A percentile compares a stretch with the other conserved stretches of the same genome.
phyloP scores from a whole-genome alignment of 2,797 vertebrate species.

The Syncerus caffer region DNA sequence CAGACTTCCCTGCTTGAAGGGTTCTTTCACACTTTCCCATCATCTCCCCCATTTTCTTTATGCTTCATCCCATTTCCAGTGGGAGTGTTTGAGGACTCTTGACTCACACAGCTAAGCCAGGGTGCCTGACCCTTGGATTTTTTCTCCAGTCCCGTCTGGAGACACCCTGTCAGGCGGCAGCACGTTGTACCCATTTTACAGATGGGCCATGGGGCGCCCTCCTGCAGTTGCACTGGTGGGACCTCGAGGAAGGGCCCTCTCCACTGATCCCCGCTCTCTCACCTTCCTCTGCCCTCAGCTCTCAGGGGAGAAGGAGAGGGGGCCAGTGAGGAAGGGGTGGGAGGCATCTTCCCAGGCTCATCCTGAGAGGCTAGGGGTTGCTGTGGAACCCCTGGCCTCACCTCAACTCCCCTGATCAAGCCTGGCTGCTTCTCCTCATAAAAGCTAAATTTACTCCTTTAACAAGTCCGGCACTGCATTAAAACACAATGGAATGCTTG shows the following conservation, averaged over 20 bases:
- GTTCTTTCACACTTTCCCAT: not conserved
- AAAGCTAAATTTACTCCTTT: conserved; percentile 74
- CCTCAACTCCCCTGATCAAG: conserved; percentile 23
- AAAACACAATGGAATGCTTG: conserved; percentile 54
- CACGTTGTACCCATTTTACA: not conserved
- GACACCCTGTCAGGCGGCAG: not conserved
- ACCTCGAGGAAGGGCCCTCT: not conserved
- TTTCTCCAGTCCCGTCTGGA: not conserved
- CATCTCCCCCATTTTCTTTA: not conserved
- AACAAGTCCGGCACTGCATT: conserved; percentile 54
- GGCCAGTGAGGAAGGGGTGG: not conserved
- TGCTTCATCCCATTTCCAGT: too few relatives aligned
- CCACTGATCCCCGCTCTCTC: too few relatives aligned
- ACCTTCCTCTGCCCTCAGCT: not conserved
- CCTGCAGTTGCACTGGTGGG: fast-evolving
- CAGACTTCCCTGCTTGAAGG: not conserved
- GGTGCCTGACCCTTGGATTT: not conserved
- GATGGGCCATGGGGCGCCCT: not conserved
- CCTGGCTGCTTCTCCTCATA: conserved; percentile 38
- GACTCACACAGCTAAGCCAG: not conserved
- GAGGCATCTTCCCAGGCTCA: not conserved
- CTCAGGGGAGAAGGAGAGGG: not conserved
- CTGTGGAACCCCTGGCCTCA: not conserved
- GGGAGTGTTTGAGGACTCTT: not conserved
- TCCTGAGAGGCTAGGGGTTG: not conserved